Evolutionary conservation across 2,113 vertebrate genomes (phyloP), one percentile per base, ranked within the genome.

Genomic region (Thalassoma bifasciatum): DNA sequence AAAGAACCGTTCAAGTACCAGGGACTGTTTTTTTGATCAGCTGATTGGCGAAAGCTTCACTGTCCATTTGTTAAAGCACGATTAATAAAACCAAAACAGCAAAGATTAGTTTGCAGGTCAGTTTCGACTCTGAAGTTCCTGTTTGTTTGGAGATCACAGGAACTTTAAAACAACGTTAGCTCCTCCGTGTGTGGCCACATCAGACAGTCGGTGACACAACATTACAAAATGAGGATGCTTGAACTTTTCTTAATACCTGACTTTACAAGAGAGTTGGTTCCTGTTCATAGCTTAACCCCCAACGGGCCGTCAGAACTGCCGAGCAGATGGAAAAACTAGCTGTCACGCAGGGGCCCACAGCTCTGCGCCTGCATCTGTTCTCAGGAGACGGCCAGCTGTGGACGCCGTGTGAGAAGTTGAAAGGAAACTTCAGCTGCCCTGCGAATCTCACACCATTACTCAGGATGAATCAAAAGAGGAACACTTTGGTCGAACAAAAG

Each of bases 401-500:
- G 90, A 83, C 69, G 73, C 61, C 54, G 78, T 76, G 82, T 74
- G 79, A 85, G 83, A 82, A 86, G 88, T 86, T 88, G 67, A 90
- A 88, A 91, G 82, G 81, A 82, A 85, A 70, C 75, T 90, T 89
- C 89, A 92, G 92, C 85, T 89, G 65, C 72, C 85, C 85, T 91
- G 89, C 88, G 89, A 95, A 91, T 95, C 94, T 94, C 92, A 90
- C 90, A 92, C 91, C 91, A 94, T 95, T 93, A 95, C 94, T 95
- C 95, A 95, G 90, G 94, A 93, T 91, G 91, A 94, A 95, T 96
- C 94, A 93, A 92, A 94, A 94, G 93, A 92, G 93, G 95, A 96
- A 95, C 94, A 95, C 88, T 86, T 87, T 81, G 88, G 81, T 89
- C 74, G 80, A 82, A 91, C 93, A 94, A 83, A 83, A 63, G 72